Evolutionary conservation across 2,113 vertebrate genomes (phyloP).

Genomic region (sheep (Ovis aries)): ARS-UI_Ramb_v3.0 NC_056055.1:160262001-160262500

Average conservation of each 20-base stretch:
- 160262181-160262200: constrained; percentile 12
- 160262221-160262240: background rate
- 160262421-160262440: background rate
- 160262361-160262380: background rate
- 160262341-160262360: background rate
- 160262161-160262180: constrained; percentile 1
- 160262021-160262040: constrained; percentile 34
- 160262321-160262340: background rate
- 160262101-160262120: background rate
- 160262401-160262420: background rate
- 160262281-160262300: background rate
- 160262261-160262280: background rate
- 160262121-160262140: constrained; percentile 53
- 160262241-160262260: background rate
- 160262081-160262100: constrained; percentile 48
- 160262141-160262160: constrained; percentile 4
- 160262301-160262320: background rate
- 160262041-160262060: constrained; percentile 61
- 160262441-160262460: background rate
- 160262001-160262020: constrained; percentile 31
- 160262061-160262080: background rate
- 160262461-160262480: background rate
- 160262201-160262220: background rate
- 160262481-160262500: background rate
- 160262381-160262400: background rate